Conservation (phyloP, 2,797 vertebrate species). For the Passerculus sandwichensis region DNA sequence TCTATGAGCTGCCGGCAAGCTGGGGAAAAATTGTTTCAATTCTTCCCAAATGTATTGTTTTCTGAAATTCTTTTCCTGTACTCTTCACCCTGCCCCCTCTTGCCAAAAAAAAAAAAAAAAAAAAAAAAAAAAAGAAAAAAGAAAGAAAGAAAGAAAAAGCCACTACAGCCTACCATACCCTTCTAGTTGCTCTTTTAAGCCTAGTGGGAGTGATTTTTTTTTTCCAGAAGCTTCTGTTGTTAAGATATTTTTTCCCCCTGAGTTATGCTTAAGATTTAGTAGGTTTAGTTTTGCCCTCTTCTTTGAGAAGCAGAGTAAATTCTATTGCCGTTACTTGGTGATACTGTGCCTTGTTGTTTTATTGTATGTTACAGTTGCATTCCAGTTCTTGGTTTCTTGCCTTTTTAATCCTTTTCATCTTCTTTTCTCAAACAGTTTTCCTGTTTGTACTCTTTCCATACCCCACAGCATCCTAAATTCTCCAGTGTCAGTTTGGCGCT, state of each 20-base stretch:
- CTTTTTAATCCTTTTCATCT: neutral
- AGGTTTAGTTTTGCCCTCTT: neutral
- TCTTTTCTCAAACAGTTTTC: neutral
- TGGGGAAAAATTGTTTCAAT: conserved; percentile 7
- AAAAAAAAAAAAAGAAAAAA: neutral
- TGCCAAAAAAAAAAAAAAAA: neutral
- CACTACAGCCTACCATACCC: neutral
- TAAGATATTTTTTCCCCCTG: neutral
- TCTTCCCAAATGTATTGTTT: conserved; percentile 20
- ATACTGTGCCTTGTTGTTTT: neutral
- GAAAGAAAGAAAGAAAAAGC: fast-evolving
- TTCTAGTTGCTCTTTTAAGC: neutral
- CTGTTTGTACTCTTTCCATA: neutral
- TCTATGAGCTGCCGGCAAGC: neutral
- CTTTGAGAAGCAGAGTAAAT: neutral
- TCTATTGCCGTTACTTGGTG: neutral
- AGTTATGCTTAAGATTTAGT: neutral
- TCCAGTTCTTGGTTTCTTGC: neutral
- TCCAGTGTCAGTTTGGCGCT: neutral
- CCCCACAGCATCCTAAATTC: conserved; percentile 4
- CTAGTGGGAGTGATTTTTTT: neutral
- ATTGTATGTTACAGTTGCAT: neutral
- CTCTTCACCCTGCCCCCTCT: no score
- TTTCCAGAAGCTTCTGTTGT: neutral
- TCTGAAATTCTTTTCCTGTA: neutral